Evolutionary conservation across 2,113 vertebrate species (phyloP).

Genomic region (Cygnus atratus): DNA sequence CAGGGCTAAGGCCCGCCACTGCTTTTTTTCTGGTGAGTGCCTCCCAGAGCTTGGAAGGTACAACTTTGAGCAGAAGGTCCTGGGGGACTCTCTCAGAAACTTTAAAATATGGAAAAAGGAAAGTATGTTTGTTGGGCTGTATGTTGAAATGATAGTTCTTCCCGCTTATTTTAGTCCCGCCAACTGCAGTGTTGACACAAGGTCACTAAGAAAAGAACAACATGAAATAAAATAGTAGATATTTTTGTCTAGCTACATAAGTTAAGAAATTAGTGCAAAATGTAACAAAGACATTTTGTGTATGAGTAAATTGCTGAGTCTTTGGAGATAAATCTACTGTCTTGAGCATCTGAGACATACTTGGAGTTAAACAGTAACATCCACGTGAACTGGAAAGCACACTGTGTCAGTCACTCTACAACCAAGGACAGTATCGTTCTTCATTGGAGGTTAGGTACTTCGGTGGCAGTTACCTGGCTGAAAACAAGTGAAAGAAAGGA

Average conservation of each 20-base stretch:
- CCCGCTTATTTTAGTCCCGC: not conserved
- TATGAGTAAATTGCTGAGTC: not conserved
- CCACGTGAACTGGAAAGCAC: rapidly evolving
- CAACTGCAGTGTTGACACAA: rapidly evolving
- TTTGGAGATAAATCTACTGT: not conserved
- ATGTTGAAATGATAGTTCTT: not conserved
- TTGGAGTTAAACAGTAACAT: not conserved
- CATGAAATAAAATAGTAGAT: not conserved
- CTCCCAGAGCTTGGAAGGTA: not conserved
- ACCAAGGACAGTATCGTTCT: not conserved
- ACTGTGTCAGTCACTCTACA: not conserved
- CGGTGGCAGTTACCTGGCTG: not conserved
- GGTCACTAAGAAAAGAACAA: not conserved
- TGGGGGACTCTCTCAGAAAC: not conserved
- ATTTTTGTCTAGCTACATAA: rapidly evolving
- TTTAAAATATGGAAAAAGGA: not conserved
- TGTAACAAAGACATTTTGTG: not conserved
- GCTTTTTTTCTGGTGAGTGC: not conserved
- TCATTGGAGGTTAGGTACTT: not conserved
- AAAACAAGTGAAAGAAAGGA: not conserved
- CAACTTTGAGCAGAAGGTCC: not conserved
- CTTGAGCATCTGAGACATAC: not conserved
- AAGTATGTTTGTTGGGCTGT: not conserved
- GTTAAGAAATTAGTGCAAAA: not conserved
- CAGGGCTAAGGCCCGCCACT: not conserved